These are phyloP conservation scores for Pygocentrus nattereri DNA, from an alignment of 2,797 vertebrate genomes.

Conservation along the genomic window DNA sequence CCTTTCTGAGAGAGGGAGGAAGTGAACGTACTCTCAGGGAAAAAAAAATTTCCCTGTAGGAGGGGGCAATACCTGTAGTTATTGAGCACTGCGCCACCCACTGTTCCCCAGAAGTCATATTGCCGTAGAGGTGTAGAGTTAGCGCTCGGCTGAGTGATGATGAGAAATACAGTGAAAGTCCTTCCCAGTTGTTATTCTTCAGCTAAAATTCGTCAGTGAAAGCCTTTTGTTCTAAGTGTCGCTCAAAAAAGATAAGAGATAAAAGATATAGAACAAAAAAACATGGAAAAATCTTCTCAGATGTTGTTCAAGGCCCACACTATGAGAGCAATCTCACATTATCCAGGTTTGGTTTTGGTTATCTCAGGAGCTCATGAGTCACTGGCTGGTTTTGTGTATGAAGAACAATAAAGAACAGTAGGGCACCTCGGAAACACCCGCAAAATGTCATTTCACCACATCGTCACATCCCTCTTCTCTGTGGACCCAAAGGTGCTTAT, in stretches of 20 bases:
- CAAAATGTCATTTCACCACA: constrained; percentile 19
- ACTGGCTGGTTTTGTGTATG: constrained; percentile 19
- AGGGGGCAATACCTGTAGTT: constrained; percentile 46
- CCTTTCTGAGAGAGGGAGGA: constrained; percentile 36
- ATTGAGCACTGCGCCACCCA: constrained; percentile 1
- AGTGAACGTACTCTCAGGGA: neutral
- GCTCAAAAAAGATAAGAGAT: neutral
- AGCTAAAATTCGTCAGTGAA: too few species aligned
- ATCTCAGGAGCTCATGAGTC: constrained; percentile 42
- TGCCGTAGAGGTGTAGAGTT: neutral
- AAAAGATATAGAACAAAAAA: constrained; percentile 27
- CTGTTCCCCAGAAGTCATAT: constrained; percentile 8
- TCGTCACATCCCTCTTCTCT: neutral
- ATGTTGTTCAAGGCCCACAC: constrained; percentile 20
- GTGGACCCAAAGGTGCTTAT: neutral
- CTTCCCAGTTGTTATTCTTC: too few species aligned
- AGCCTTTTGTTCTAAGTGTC: too few species aligned
- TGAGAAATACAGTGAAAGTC: neutral
- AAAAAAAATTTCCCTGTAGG: constrained; percentile 39
- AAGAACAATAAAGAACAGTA: constrained; percentile 26
- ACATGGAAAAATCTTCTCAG: constrained; percentile 1
- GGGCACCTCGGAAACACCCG: constrained; percentile 26
- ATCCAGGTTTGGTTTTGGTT: constrained; percentile 16
- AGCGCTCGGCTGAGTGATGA: neutral
- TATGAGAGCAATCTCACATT: constrained; percentile 11